Conservation (phyloP, 2,113 vertebrate species). For the Geococcyx californianus region DNA sequence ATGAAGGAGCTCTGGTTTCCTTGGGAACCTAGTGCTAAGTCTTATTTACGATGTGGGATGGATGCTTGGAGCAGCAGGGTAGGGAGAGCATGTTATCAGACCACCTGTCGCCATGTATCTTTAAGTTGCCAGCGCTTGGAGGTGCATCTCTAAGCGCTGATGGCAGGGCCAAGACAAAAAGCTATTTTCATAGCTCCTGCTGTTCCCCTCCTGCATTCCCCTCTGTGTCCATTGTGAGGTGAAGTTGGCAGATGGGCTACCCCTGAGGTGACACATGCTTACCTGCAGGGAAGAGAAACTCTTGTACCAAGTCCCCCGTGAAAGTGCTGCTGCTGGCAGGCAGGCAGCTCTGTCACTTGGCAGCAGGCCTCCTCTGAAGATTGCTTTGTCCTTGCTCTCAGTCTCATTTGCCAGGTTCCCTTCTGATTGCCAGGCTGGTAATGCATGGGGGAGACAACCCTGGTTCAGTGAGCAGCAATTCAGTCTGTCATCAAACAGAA, state of each 20-base stretch:
- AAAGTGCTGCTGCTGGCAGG: constrained; percentile 18
- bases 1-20: not conserved
- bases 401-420: constrained; percentile 35
- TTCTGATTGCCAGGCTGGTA: constrained; percentile 49
- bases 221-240: not conserved
- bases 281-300: constrained; percentile 10
- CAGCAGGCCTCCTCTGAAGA: constrained; percentile 29
- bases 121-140: not conserved
- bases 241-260: constrained; percentile 43
- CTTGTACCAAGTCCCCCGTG: not conserved
- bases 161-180: not conserved
- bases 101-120: fast-evolving
- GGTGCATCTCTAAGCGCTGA: not conserved
- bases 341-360: constrained; percentile 41
- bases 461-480: constrained; percentile 32
- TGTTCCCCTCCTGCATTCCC: not conserved
- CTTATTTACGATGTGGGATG: not conserved
- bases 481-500: constrained; percentile 4
- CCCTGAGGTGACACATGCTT: not conserved
- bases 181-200: constrained; percentile 12
- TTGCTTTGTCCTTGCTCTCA: constrained; percentile 48
- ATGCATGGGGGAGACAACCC: constrained; percentile 35
- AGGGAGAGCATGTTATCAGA: not conserved
- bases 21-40: not conserved
- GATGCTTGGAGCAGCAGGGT: not conserved